Conservation (phyloP, 2,888 invertebrate species). For the Pollenia griseotomentosa region DNA sequence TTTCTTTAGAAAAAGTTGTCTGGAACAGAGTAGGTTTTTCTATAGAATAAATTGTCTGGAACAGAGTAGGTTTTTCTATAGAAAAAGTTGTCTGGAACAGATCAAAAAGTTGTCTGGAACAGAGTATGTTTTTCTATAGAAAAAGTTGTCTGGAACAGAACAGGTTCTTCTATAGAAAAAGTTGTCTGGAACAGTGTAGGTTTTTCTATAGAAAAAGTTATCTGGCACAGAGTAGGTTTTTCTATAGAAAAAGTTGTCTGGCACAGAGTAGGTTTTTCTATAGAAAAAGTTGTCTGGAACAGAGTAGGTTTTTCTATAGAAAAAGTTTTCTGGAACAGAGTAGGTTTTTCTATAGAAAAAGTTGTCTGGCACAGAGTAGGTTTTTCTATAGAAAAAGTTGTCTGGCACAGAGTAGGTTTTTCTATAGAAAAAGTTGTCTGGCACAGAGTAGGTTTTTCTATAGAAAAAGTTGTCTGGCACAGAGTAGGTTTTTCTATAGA, state of each 20-base stretch:
- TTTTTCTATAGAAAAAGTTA: constrained; percentile 9
- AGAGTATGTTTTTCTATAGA: background rate
- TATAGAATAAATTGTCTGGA: background rate
- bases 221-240: background rate
- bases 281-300: background rate
- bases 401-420: background rate
- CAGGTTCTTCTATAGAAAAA: background rate
- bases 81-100: background rate
- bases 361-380: background rate
- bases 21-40: background rate
- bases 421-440: background rate
- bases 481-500: too few species aligned
- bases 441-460: background rate
- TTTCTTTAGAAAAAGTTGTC: background rate
- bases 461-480: constrained; percentile 14
- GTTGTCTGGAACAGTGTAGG: background rate
- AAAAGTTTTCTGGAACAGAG: background rate
- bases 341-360: constrained; percentile 18
- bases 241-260: background rate
- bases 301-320: background rate
- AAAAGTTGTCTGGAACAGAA: background rate
- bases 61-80: background rate
- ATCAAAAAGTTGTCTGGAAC: background rate
- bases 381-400: constrained; percentile 22
- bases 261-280: background rate